A percentile compares a stretch with the other conserved stretches of the same genome.
phyloP scores from a whole-genome alignment of 2,113 vertebrate genomes.

The Notarius quadriscutis region DNA sequence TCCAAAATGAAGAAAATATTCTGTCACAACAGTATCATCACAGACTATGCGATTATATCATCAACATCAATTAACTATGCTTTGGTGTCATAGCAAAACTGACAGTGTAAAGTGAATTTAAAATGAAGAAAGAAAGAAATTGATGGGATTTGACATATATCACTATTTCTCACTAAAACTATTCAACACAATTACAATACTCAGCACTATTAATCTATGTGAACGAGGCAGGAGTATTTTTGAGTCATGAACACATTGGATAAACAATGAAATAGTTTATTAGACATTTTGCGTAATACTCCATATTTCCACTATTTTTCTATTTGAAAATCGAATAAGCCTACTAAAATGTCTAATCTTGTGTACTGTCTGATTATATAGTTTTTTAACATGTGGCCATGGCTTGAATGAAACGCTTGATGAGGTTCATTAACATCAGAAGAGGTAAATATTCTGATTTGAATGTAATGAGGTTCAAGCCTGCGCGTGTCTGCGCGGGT shows the following conservation, averaged over 20 bases:
- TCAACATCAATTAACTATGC: slow-evolving; percentile 66
- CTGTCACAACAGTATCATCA: slow-evolving; percentile 75
- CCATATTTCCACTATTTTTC: background rate
- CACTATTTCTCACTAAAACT: background rate
- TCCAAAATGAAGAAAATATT: slow-evolving; percentile 73
- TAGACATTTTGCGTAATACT: background rate
- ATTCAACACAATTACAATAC: background rate
- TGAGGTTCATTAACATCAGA: background rate
- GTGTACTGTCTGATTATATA: background rate
- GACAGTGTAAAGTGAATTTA: slow-evolving; percentile 52
- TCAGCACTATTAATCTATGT: background rate
- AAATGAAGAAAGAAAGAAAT: background rate
- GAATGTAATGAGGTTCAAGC: background rate
- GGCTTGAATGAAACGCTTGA: background rate
- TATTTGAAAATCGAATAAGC: background rate
- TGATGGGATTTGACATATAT: background rate
- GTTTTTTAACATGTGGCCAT: background rate
- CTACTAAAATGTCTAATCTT: background rate
- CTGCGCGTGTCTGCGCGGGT: background rate
- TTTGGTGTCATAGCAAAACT: slow-evolving; percentile 72
- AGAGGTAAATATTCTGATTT: background rate
- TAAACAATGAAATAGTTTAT: background rate
- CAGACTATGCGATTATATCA: background rate
- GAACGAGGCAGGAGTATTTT: background rate
- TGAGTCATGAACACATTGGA: background rate